Evolutionary conservation across 2,797 vertebrate species (phyloP).

Genomic region (Danio choprae): DNA sequence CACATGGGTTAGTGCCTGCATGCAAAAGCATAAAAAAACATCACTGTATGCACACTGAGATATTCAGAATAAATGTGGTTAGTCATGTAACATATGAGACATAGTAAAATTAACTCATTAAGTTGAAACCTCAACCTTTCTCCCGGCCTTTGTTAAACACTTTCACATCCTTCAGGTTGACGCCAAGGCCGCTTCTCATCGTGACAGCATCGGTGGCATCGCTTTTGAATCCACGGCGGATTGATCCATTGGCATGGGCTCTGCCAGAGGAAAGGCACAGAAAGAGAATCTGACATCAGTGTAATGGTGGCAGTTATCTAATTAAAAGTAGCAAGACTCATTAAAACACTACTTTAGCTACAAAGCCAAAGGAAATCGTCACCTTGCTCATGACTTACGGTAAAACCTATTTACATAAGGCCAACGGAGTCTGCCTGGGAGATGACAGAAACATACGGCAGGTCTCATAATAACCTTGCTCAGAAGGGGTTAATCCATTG

Average conservation of each 20-base stretch:
- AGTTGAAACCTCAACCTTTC: slow-evolving; percentile 87
- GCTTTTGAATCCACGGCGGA: slow-evolving; percentile 91
- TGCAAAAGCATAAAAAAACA: background rate
- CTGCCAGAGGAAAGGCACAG: slow-evolving; percentile 71
- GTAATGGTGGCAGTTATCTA: slow-evolving; percentile 72
- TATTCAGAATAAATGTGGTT: background rate
- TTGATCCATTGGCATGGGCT: slow-evolving; percentile 96
- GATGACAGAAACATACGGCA: slow-evolving; percentile 60
- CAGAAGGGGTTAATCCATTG: slow-evolving; percentile 79
- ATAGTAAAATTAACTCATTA: slow-evolving; percentile 68
- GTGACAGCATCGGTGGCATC: slow-evolving; percentile 89
- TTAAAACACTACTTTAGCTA: slow-evolving; percentile 68
- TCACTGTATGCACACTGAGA: background rate
- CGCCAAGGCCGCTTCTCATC: slow-evolving; percentile 94
- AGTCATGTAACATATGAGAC: background rate
- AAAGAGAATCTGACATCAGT: slow-evolving; percentile 69
- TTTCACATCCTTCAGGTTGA: slow-evolving; percentile 97
- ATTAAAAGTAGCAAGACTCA: slow-evolving; percentile 72
- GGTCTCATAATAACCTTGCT: slow-evolving; percentile 73
- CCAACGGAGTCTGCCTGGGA: slow-evolving; percentile 58
- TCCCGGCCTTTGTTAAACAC: slow-evolving; percentile 95
- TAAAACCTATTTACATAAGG: slow-evolving; percentile 68
- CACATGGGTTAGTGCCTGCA: slow-evolving; percentile 92
- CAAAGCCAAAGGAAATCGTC: slow-evolving; percentile 60
- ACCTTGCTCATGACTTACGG: slow-evolving; percentile 63